A percentile compares a stretch with the other conserved stretches of the same genome.
Evolutionary conservation across 2,888 invertebrate genomes (phyloP).

Genomic region (Brachyptera risi): DNA sequence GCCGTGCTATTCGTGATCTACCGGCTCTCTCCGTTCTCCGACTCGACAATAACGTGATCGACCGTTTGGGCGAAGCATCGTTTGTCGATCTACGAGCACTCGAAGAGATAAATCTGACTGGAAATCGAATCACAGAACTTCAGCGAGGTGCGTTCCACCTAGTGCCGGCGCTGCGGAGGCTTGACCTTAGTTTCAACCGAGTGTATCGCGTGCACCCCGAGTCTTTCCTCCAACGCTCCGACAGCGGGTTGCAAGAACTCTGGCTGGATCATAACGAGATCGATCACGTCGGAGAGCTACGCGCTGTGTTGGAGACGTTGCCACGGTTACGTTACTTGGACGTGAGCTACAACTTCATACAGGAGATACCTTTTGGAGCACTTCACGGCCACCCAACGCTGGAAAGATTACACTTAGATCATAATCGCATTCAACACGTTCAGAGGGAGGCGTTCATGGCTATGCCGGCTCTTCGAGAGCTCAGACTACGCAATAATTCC

Average conservation of each 20-base stretch:
- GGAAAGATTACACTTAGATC: conserved; percentile 75
- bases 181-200: conserved; percentile 73
- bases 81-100: conserved; percentile 73
- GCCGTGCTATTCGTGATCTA: conserved; percentile 70
- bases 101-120: conserved; percentile 54
- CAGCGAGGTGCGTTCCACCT: conserved; percentile 73
- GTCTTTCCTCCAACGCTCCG: conserved; percentile 70
- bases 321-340: conserved; percentile 75
- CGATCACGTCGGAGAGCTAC: conserved; percentile 66
- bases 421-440: conserved; percentile 69
- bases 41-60: conserved; percentile 67
- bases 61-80: conserved; percentile 67
- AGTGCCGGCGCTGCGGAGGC: conserved; percentile 64
- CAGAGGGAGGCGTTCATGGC: conserved; percentile 76
- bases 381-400: conserved; percentile 74
- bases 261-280: conserved; percentile 73
- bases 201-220: conserved; percentile 75
- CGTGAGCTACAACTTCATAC: conserved; percentile 70
- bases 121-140: conserved; percentile 70
- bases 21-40: conserved; percentile 65
- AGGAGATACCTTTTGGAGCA: conserved; percentile 72
- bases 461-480: conserved; percentile 77
- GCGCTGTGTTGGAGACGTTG: conserved; percentile 69
- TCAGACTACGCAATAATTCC: conserved; percentile 79
- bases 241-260: conserved; percentile 63